Percentiles rank a stretch among this genome's conserved stretches.
These are phyloP conservation scores for Synanthedon myopaeformis DNA, from an alignment of 2,888 invertebrate species.

Conservation along the genomic window DNA sequence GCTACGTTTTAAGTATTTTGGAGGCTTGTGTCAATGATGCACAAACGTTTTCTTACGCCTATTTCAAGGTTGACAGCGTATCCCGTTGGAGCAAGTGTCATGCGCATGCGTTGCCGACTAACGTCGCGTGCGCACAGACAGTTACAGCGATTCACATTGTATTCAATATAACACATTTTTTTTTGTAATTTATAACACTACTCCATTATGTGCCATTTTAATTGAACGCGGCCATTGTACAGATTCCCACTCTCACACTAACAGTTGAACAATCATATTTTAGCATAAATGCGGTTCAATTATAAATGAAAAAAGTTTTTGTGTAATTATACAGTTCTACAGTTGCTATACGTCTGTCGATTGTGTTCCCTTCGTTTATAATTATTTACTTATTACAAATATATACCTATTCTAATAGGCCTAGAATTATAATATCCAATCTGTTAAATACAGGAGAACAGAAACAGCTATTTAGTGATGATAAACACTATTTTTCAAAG, in stretches of 20 bases:
- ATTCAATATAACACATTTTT: conserved; percentile 34
- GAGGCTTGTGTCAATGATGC: no score
- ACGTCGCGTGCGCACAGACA: conserved; percentile 22
- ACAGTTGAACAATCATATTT: not conserved
- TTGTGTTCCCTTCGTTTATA: no score
- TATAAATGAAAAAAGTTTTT: not conserved
- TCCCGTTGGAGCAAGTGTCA: not conserved
- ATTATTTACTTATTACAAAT: no score
- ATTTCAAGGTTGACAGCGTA: not conserved
- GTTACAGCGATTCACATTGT: conserved; percentile 31
- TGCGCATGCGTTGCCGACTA: conserved; percentile 5
- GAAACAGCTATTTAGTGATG: no score
- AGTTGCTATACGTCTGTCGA: not conserved
- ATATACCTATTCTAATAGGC: no score
- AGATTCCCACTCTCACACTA: conserved; percentile 43
- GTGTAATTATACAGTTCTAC: not conserved
- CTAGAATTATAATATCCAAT: no score
- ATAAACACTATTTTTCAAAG: no score
- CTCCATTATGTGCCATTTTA: conserved; percentile 35
- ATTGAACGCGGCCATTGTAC: conserved; percentile 42
- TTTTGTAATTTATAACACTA: conserved; percentile 24
- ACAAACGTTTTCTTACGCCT: no score
- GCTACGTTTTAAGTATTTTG: no score
- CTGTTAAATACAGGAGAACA: no score
- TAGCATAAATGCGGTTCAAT: not conserved